Evolutionary conservation across 2,113 vertebrate genomes (phyloP), one percentile per base, ranked within the genome.

Genomic region (Hucho hucho): DNA sequence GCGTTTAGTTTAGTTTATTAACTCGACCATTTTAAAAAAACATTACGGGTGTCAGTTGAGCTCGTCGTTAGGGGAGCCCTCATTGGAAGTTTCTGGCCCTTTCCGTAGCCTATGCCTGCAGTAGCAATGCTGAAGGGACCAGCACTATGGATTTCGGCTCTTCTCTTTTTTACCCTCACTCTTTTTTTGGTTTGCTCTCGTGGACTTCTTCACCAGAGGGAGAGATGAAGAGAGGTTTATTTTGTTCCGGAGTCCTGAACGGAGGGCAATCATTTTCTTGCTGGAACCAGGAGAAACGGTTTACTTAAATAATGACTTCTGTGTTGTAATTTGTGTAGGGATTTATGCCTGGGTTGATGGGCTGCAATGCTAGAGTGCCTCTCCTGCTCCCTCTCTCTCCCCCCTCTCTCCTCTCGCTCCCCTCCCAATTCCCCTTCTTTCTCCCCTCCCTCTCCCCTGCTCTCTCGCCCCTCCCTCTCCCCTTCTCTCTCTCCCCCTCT

Each of bases 311-410:
- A 88, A 87, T 79, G 76, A 80, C 78, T 75, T 79, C 75, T 77
- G 72, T 88, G 83, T 82, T 85, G 66, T 85, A 81, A 89, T 90
- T 87, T 89, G 86, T 81, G 79, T 75, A 66, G 80, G 86, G 87
- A 87, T 85, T 87, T 81, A 84, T 83, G 63, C 84, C 59, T 79
- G 69, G 78, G 83, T 83, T 83, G 69, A 70, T 69, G 75, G 37
- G 74, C 37, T 12, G 67, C 68, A 43, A 78, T 87, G 78, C 71
- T 70, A 56, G 73, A 43, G 77, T 64, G 16, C 70, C 75, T 66
- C 37, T 43, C 37, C 11, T 9, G 9, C 7, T 43, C 37, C 2
- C 37, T 43, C 32, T 32, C 32, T 5, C 29, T 6, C 29, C 5
- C 5, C 29, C 5, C 26, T 28, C 26, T 28, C 26, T 28, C 28